Conservation (phyloP, 2,113 vertebrate genomes). For the Sula dactylatra region DNA sequence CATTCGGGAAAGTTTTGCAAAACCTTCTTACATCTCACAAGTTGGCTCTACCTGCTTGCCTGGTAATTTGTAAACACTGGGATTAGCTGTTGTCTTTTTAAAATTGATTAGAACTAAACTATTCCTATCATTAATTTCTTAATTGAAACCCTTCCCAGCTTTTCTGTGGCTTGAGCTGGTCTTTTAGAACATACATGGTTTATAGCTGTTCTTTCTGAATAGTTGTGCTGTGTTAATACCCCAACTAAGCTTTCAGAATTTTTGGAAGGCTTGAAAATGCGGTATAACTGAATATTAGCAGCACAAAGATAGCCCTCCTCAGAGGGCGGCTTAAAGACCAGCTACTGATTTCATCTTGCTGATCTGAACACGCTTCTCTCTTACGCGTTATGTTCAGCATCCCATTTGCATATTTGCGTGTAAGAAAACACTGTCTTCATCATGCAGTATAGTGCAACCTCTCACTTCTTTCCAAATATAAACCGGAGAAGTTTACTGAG, state of each 20-base stretch:
- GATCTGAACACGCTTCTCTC: background rate
- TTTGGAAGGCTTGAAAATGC: background rate
- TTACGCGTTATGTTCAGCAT: background rate
- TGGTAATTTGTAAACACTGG: background rate
- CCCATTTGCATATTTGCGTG: background rate
- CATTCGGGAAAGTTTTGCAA: background rate
- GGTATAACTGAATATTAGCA: background rate
- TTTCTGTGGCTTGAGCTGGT: background rate
- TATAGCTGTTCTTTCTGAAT: background rate
- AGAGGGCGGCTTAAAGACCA: background rate
- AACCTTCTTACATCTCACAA: background rate
- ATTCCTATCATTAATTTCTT: background rate
- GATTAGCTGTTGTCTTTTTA: background rate
- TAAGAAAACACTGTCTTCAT: background rate
- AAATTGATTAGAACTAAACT: background rate
- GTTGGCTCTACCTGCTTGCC: background rate
- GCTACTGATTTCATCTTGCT: background rate
- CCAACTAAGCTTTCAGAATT: background rate
- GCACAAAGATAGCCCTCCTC: background rate
- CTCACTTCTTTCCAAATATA: background rate
- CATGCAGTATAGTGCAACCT: background rate
- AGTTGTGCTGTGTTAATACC: background rate
- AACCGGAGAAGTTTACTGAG: background rate
- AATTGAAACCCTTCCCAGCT: background rate
- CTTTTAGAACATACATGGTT: background rate